Evolutionary conservation across 2,113 vertebrate genomes (phyloP).

Genomic region (Manacus vitellinus): DNA sequence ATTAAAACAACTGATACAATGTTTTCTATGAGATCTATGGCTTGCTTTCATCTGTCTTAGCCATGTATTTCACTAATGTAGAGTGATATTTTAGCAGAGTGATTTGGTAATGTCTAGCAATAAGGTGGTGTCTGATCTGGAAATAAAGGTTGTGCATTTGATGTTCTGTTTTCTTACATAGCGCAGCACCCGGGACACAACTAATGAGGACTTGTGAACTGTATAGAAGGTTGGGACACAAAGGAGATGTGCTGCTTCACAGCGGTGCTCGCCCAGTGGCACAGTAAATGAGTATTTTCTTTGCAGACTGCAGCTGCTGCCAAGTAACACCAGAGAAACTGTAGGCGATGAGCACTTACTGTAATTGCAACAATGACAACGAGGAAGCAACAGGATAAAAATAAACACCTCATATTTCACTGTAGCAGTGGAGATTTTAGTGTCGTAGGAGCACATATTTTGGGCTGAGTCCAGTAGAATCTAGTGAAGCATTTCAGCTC

Average conservation of each 20-base stretch:
- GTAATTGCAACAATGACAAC: not conserved
- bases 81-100: not conserved
- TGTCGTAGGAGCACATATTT: not conserved
- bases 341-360: not conserved
- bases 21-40: not conserved
- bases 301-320: not conserved
- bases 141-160: not conserved
- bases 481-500: not conserved
- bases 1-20: not conserved
- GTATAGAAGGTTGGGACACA: not conserved
- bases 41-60: not conserved
- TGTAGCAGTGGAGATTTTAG: not conserved
- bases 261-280: not conserved
- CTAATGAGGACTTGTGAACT: not conserved
- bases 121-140: not conserved
- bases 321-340: not conserved
- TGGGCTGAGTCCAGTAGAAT: not conserved
- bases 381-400: not conserved
- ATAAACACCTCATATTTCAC: not conserved
- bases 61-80: not conserved
- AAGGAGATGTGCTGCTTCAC: not conserved
- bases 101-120: not conserved
- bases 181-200: not conserved
- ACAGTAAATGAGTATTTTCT: not conserved
- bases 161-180: not conserved